Conservation (phyloP, 2,797 vertebrate genomes). For the Eulemur mongoz region DNA sequence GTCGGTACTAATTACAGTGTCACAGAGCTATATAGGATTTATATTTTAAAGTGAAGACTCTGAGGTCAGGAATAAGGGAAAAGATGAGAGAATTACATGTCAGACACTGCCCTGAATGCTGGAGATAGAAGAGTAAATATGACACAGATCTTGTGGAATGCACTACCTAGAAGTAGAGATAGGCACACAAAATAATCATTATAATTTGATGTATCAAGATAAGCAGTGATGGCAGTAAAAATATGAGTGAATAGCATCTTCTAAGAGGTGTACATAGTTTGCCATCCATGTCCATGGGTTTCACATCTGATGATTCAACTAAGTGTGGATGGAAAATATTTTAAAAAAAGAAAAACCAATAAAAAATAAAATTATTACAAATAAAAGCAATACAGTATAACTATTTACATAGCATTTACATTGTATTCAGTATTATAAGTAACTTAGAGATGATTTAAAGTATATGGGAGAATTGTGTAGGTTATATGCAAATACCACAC, state of each 20-base stretch:
- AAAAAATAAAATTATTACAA: background rate
- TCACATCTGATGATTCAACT: background rate
- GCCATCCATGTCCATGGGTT: background rate
- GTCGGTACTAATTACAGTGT: background rate
- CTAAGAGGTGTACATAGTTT: background rate
- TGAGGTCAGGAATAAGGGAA: background rate
- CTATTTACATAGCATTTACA: background rate
- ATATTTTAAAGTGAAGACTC: conserved; percentile 3
- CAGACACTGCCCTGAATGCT: background rate
- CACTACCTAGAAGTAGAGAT: background rate
- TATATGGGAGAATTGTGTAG: background rate
- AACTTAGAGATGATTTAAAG: background rate
- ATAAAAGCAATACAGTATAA: background rate
- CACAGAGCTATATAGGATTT: background rate
- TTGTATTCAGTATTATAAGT: background rate
- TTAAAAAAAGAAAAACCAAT: background rate
- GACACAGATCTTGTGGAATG: background rate
- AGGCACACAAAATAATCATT: background rate
- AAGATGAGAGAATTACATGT: background rate
- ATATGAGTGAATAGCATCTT: background rate
- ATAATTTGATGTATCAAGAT: background rate
- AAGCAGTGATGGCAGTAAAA: background rate
- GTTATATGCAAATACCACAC: background rate
- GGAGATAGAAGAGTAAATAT: background rate
- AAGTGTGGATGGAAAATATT: background rate